Conservation (phyloP, 1,140 invertebrate species). For the Drosophila tristis region DNA sequence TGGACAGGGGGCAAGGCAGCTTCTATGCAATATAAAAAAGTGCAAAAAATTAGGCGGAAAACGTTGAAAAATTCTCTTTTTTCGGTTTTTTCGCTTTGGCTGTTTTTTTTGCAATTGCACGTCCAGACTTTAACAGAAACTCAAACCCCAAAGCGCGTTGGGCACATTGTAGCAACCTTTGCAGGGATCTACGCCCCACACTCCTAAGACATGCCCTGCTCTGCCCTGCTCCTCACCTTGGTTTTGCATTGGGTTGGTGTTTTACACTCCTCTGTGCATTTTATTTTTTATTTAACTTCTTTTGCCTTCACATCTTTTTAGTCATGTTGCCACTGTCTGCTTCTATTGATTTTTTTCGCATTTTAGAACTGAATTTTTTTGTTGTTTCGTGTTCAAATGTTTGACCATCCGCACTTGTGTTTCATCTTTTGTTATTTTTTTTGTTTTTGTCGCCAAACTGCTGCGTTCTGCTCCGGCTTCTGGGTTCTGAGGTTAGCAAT, state of each 20-base stretch:
- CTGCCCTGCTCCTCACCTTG: conserved; percentile 32
- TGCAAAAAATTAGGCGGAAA: conserved; percentile 78
- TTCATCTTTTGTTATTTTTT: conserved; percentile 27
- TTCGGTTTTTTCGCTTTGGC: conserved; percentile 37
- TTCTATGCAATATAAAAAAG: conserved; percentile 65
- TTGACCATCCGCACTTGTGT: conserved; percentile 62
- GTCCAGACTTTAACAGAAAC: conserved; percentile 8
- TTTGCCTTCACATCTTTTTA: conserved; percentile 65
- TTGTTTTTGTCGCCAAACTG: conserved; percentile 22
- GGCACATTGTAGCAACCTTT: conserved; percentile 77
- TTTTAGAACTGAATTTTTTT: conserved; percentile 51
- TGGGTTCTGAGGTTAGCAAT: conserved; percentile 40
- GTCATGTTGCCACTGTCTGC: conserved; percentile 77
- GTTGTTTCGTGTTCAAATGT: conserved; percentile 65
- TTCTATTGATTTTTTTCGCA: conserved; percentile 83
- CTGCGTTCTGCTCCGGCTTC: background rate
- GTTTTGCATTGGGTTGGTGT: conserved; percentile 20
- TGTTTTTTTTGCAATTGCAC: conserved; percentile 42
- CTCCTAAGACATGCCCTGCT: conserved; percentile 44
- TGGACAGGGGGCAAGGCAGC: conserved; percentile 21
- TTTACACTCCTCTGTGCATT: conserved; percentile 48
- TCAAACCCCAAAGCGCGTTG: conserved; percentile 54
- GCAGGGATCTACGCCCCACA: conserved; percentile 23
- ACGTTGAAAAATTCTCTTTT: conserved; percentile 66
- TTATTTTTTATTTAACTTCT: conserved; percentile 66